These are phyloP conservation scores for Brienomyrus longianalis DNA, from an alignment of 2,113 vertebrate genomes.

Conservation along the genomic window DNA sequence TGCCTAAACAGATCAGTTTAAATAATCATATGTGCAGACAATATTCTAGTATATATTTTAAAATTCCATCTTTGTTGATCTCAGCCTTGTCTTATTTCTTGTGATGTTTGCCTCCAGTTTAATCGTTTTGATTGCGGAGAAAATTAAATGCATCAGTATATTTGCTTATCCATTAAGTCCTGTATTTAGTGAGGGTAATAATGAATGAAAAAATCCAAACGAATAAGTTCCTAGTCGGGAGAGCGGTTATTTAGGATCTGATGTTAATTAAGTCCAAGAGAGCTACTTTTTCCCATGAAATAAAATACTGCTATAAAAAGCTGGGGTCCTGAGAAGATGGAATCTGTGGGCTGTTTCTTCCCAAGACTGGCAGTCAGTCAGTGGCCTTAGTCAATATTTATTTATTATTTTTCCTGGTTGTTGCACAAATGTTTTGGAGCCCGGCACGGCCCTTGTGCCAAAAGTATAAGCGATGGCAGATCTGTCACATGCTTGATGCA, in stretches of 20 bases:
- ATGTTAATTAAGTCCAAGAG: not conserved
- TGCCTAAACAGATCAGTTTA: not conserved
- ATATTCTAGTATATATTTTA: not conserved
- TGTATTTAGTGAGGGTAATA: not conserved
- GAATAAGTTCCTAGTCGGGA: not conserved
- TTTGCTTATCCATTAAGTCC: not conserved
- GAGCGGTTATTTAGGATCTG: not conserved
- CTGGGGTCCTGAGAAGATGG: conserved; percentile 3
- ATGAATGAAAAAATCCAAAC: not conserved
- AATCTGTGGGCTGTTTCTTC: not conserved
- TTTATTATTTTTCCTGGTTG: not conserved
- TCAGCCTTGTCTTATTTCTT: not conserved
- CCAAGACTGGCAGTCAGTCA: not conserved
- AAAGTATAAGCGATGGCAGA: not conserved
- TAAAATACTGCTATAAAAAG: conserved; percentile 6
- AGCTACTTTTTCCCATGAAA: conserved; percentile 5
- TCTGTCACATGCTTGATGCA: not conserved
- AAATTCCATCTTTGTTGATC: not conserved
- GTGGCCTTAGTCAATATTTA: not conserved
- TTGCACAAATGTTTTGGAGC: not conserved
- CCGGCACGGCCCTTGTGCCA: not conserved
- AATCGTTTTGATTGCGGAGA: not conserved
- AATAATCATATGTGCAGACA: not conserved
- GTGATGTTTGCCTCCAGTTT: not conserved
- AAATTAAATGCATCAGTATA: not conserved